Percentiles rank a stretch among this genome's conserved stretches.
Conservation (phyloP, 2,113 vertebrate species). For the Poecile atricapillus region DNA sequence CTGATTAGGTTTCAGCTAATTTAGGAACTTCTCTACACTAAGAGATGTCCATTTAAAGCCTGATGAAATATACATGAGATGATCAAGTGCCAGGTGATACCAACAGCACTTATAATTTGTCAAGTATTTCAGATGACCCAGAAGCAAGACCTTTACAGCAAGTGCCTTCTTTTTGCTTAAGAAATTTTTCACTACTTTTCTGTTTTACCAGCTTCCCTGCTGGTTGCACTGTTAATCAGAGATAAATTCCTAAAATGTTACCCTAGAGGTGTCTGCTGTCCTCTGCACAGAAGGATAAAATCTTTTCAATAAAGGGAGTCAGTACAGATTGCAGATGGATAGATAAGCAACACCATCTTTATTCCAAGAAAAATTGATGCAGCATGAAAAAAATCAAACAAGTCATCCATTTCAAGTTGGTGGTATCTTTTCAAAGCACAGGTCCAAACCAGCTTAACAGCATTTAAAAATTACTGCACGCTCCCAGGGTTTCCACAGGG, state of each 20-base stretch:
- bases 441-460: neutral
- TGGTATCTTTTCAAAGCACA: neutral
- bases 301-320: neutral
- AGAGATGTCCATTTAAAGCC: neutral
- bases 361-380: neutral
- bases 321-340: neutral
- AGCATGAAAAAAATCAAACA: neutral
- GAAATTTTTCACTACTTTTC: neutral
- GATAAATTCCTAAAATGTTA: neutral
- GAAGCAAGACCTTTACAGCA: neutral
- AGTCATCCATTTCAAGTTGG: neutral
- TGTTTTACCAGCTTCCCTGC: neutral
- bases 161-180: neutral
- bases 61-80: neutral
- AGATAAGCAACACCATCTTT: neutral
- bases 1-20: constrained; percentile 14
- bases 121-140: neutral
- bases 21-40: neutral
- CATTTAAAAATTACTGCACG: neutral
- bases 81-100: neutral
- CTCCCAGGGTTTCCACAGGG: neutral
- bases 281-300: neutral
- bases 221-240: neutral
- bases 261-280: neutral
- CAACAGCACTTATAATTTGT: neutral